These are phyloP conservation scores for Loriculus beryllinus DNA, from an alignment of 2,797 vertebrate species.

Conservation along the genomic window DNA sequence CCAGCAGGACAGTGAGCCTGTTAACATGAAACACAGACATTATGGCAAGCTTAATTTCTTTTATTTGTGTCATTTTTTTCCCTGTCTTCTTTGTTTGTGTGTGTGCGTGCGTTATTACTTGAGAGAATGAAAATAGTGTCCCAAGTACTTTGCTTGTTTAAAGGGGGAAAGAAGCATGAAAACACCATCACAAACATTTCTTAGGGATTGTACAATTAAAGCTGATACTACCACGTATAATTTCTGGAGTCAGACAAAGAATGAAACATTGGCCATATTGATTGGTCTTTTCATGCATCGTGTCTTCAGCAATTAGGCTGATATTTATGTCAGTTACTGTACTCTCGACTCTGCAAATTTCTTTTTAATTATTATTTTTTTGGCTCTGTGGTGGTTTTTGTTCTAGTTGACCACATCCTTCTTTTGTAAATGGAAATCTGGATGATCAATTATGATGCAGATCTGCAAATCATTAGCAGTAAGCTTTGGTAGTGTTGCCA, in stretches of 20 bases:
- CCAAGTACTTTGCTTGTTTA: not conserved
- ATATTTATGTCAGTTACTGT: not conserved
- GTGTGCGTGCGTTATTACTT: not conserved
- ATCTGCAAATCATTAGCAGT: conserved; percentile 62
- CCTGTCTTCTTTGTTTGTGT: not conserved
- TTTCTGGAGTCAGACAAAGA: not conserved
- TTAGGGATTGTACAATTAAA: not conserved
- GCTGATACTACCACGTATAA: not conserved
- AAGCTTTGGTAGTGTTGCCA: conserved; percentile 18
- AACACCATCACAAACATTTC: not conserved
- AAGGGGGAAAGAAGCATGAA: not conserved
- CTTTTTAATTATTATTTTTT: not conserved
- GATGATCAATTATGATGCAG: conserved; percentile 68
- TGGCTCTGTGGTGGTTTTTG: conserved; percentile 11
- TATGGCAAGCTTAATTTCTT: conserved; percentile 49
- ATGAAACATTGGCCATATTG: not conserved
- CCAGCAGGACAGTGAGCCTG: conserved; percentile 63
- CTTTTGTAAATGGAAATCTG: conserved; percentile 66
- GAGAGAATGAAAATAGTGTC: not conserved
- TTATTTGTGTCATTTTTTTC: conserved; percentile 24
- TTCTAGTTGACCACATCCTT: conserved; percentile 59
- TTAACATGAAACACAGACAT: conserved; percentile 64
- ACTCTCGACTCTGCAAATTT: not conserved
- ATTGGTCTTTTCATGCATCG: not conserved
- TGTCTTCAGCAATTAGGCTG: not conserved